phyloP scores from a whole-genome alignment of 2,113 vertebrate genomes.

The Mellivora capensis region DNA sequence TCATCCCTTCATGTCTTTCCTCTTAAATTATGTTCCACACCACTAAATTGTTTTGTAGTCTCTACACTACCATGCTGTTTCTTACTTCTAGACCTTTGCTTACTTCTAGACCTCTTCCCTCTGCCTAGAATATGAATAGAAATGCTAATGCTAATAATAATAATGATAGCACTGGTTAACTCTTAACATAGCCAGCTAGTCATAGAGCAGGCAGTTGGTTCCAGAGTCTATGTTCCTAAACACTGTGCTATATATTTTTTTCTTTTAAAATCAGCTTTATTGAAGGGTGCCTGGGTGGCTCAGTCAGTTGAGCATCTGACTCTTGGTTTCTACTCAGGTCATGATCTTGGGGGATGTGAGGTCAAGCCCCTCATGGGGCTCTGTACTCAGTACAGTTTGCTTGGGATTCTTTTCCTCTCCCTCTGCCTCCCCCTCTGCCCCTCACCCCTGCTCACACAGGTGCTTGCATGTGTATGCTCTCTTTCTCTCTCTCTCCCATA shows the following conservation, averaged over 20 bases:
- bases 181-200: background rate
- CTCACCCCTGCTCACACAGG: background rate
- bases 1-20: background rate
- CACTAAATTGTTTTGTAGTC: background rate
- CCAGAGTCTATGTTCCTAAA: background rate
- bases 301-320: background rate
- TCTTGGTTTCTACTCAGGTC: background rate
- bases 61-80: background rate
- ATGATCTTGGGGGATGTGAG: background rate
- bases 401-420: background rate
- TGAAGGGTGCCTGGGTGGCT: background rate
- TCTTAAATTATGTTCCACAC: background rate
- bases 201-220: background rate
- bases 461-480: background rate
- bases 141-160: background rate
- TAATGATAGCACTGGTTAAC: background rate
- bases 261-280: constrained; percentile 12
- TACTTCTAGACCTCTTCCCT: background rate
- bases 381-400: background rate
- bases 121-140: background rate
- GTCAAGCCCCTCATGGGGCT: background rate
- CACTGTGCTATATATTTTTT: background rate
- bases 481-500: background rate
- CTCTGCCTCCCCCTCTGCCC: background rate
- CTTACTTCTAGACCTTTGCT: background rate